phyloP scores from a whole-genome alignment of 2,797 vertebrate genomes.

The Karalla daura region DNA sequence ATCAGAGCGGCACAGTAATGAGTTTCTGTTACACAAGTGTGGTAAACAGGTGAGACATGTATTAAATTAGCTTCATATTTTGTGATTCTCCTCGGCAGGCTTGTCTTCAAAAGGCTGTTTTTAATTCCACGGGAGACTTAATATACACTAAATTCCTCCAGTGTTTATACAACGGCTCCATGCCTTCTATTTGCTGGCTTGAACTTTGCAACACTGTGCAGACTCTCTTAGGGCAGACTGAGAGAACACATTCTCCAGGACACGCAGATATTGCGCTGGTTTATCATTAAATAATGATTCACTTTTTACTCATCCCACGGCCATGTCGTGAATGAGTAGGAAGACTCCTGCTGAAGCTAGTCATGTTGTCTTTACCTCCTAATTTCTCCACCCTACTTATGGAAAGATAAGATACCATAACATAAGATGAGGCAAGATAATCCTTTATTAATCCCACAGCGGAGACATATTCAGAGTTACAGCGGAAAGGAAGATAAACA shows the following conservation, averaged over 20 bases:
- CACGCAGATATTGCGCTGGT: constrained; percentile 32
- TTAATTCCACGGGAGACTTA: constrained; percentile 34
- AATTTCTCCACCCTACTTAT: constrained; percentile 32
- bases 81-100: constrained; percentile 2
- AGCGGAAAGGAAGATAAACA: no score
- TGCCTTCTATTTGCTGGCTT: constrained; percentile 35
- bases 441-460: no score
- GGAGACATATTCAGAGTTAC: no score
- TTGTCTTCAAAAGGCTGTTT: constrained; percentile 29
- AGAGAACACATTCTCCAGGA: constrained; percentile 50
- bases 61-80: constrained; percentile 31
- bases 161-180: constrained; percentile 36
- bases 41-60: constrained; percentile 16
- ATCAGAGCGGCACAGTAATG: constrained; percentile 1
- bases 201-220: constrained; percentile 38
- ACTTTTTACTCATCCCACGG: constrained; percentile 24
- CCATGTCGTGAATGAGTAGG: neutral
- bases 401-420: no score
- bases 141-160: constrained; percentile 29
- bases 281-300: constrained; percentile 53
- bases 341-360: constrained; percentile 18
- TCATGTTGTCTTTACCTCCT: constrained; percentile 32
- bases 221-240: constrained; percentile 47
- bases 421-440: no score
- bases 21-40: constrained; percentile 1